Base-by-base conservation (phyloP, 2,888 invertebrate species). In the Latheticus oryzae region DNA sequence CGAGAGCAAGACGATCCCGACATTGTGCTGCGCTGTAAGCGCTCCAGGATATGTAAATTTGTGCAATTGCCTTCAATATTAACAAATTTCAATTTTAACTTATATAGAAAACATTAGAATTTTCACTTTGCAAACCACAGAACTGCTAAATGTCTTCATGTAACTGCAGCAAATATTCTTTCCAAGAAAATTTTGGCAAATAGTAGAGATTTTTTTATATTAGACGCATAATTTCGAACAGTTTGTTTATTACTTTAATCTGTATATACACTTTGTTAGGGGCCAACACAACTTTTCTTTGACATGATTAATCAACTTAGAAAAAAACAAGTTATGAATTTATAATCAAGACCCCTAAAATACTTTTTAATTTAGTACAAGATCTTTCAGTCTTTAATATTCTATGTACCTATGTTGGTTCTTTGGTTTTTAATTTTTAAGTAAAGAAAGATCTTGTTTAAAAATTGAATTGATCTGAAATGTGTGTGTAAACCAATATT, bases 1-100 rank as follows among this genome's bases (percentile, higher is more conserved):
- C 52, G 42, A 52, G 52, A 52, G 28, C 37, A 28, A 37, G 28
- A 50, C 28, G 16, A 50, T 35, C 24, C 16, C 47, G 45, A 45
- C 45, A 28, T 40, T 15, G 19, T 37, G 21, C 37, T 8, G 16
- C 26, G 42, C 15, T 35, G 23, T 47, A 47, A 47, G 21, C 47
- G 47, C 47, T 47, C 11, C 47, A 16, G 35, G 47, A 23, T 28
- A 26, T 26, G 24, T 24, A 21, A 47, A 47, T 17, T 47, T 8
- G 33, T 33, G 33, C 32, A 15, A 23, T 47, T 35, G 21, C 47
- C 35, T 32, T 45, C 33, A 32, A 45, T 45, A 33, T 47, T 35
- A 35, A 47, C 47, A 13, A 45, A 47, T 47, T 47, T 35, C 35
- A 35, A 19, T 47, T 35, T 45, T 47, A 7, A 24, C 33, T 23